Percentiles rank a stretch among this genome's conserved stretches.
phyloP scores from a whole-genome alignment of 2,797 vertebrate genomes.

The Characodon lateralis region DNA sequence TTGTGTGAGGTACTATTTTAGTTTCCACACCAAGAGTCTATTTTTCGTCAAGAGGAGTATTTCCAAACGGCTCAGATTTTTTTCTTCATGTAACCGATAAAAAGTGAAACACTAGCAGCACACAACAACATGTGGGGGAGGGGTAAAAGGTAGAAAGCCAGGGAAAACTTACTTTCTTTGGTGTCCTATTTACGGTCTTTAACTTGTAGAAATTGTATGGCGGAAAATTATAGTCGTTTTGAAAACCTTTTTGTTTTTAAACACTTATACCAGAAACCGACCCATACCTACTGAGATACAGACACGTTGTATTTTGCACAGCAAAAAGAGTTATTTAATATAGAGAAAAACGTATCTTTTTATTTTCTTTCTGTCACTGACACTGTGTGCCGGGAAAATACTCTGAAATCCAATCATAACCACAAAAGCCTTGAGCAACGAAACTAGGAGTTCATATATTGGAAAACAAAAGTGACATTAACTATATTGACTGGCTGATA shows the following conservation, averaged over 20 bases:
- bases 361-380: not conserved
- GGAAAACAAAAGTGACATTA: constrained; percentile 29
- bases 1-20: not conserved
- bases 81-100: not conserved
- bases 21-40: not conserved
- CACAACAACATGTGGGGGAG: not conserved
- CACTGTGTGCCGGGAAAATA: constrained; percentile 10
- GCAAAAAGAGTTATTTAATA: not conserved
- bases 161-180: not conserved
- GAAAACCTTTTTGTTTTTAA: no score
- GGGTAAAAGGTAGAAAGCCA: not conserved
- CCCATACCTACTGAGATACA: not conserved
- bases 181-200: not conserved
- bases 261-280: not conserved
- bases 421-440: constrained; percentile 12
- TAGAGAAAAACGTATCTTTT: not conserved
- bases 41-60: not conserved
- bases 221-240: not conserved
- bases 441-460: constrained; percentile 6
- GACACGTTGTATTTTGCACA: not conserved
- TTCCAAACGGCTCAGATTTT: not conserved
- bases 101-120: not conserved
- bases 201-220: not conserved
- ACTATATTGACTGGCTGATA: constrained; percentile 18
- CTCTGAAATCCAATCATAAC: constrained; percentile 22